A percentile compares a stretch with the other conserved stretches of the same genome.
Evolutionary conservation across 1,140 invertebrate genomes (phyloP).

Genomic region (Drosophila bocki): DNA sequence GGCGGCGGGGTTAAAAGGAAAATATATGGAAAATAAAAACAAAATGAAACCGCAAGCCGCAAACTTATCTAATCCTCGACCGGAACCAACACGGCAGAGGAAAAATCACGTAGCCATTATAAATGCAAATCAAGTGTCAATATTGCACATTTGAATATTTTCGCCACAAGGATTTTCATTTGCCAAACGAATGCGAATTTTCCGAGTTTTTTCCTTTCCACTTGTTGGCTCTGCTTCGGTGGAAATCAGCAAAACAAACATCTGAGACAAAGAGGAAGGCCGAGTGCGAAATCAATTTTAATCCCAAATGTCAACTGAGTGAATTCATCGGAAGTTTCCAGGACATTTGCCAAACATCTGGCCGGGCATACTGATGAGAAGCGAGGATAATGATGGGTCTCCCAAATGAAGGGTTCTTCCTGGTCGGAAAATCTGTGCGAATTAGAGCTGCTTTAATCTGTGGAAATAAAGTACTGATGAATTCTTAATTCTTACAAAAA

Average conservation of each 20-base stretch:
- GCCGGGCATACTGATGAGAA: conserved; percentile 53
- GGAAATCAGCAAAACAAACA: conserved; percentile 77
- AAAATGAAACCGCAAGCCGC: conserved; percentile 23
- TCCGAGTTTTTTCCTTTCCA: conserved; percentile 19
- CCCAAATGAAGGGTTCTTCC: conserved; percentile 11
- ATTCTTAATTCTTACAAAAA: neutral
- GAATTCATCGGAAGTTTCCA: conserved; percentile 48
- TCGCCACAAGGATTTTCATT: conserved; percentile 62
- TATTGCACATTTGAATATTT: conserved; percentile 70
- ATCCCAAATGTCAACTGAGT: conserved; percentile 75
- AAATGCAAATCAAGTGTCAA: conserved; percentile 83
- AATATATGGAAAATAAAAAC: neutral
- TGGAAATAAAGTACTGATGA: neutral
- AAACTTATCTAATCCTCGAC: conserved; percentile 26
- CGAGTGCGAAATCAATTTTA: conserved; percentile 64
- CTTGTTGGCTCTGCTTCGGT: conserved; percentile 15
- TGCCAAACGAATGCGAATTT: conserved; percentile 63
- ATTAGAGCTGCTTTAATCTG: neutral
- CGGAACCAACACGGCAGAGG: conserved; percentile 27
- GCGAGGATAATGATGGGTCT: conserved; percentile 15
- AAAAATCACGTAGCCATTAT: conserved; percentile 77
- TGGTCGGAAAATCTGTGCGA: neutral
- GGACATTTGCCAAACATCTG: conserved; percentile 52
- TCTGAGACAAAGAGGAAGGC: conserved; percentile 19
- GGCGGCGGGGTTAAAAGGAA: conserved; percentile 17